Percentiles rank a stretch among this genome's conserved stretches.
phyloP scores from a whole-genome alignment of 2,113 vertebrate genomes.

The Paraplagusia blochii region DNA sequence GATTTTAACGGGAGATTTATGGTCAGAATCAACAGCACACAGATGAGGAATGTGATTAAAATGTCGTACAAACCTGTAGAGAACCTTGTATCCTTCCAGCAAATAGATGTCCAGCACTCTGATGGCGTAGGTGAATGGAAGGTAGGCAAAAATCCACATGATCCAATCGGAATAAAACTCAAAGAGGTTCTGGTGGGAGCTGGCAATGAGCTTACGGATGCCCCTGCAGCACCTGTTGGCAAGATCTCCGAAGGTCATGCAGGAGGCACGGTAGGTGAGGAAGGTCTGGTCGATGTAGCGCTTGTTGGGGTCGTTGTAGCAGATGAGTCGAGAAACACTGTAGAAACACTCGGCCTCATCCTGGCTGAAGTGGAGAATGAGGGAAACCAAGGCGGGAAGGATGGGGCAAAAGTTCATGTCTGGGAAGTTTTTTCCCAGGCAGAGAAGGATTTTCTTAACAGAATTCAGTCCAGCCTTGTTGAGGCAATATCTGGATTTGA shows the following conservation, averaged over 20 bases:
- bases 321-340: conserved; percentile 77
- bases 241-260: conserved; percentile 88
- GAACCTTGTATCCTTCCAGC: conserved; percentile 86
- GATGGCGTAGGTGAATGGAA: conserved; percentile 83
- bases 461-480: conserved; percentile 76
- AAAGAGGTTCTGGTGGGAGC: conserved; percentile 79
- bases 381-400: conserved; percentile 79
- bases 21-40: neutral
- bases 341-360: conserved; percentile 85
- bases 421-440: conserved; percentile 73
- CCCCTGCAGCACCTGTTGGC: conserved; percentile 84
- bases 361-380: conserved; percentile 84
- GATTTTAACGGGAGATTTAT: conserved; percentile 27
- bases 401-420: conserved; percentile 83
- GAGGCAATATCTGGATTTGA: conserved; percentile 77
- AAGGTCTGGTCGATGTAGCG: conserved; percentile 84
- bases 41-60: neutral
- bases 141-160: conserved; percentile 84
- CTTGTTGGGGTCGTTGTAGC: conserved; percentile 78
- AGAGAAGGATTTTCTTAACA: conserved; percentile 82
- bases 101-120: conserved; percentile 83
- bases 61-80: conserved; percentile 74
- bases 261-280: conserved; percentile 81
- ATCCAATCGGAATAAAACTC: conserved; percentile 87
- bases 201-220: conserved; percentile 82